These are phyloP conservation scores for Drosophila subobscura DNA, from an alignment of 1,140 invertebrate species.

Conservation along the genomic window DNA sequence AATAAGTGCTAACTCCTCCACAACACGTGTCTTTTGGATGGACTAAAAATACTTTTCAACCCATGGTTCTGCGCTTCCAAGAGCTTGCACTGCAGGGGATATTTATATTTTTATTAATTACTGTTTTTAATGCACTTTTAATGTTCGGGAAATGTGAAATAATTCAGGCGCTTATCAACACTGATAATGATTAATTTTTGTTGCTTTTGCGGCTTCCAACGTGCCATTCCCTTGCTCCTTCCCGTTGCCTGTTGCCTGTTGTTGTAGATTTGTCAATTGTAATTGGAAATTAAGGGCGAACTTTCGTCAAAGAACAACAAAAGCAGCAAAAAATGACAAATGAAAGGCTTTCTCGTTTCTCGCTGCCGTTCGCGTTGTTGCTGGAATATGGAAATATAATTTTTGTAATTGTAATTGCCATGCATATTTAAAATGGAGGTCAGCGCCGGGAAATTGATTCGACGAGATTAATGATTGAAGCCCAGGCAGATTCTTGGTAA, in stretches of 20 bases:
- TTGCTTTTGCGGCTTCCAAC: constrained; percentile 29
- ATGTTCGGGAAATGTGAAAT: constrained; percentile 72
- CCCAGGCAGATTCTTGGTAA: constrained; percentile 4
- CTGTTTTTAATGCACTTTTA: constrained; percentile 76
- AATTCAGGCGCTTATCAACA: constrained; percentile 75
- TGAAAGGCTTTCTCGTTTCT: constrained; percentile 42
- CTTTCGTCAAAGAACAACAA: constrained; percentile 24
- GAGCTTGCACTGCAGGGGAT: too few species aligned
- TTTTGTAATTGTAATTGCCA: constrained; percentile 55
- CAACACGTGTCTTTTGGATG: too few species aligned
- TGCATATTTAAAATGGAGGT: constrained; percentile 62
- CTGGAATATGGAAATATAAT: constrained; percentile 45
- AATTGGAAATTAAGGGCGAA: constrained; percentile 41
- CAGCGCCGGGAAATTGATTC: constrained; percentile 47
- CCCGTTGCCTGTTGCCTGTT: neutral
- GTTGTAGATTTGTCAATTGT: constrained; percentile 47
- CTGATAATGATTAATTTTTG: constrained; percentile 77
- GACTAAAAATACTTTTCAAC: too few species aligned
- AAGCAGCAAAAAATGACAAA: constrained; percentile 43
- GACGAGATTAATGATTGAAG: constrained; percentile 54
- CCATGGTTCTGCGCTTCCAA: too few species aligned
- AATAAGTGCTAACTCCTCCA: too few species aligned
- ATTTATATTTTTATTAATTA: constrained; percentile 58
- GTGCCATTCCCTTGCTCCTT: neutral
- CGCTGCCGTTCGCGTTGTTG: constrained; percentile 8